Conservation (phyloP, 2,888 invertebrate species). For the Rotaria magnacalcarata region DNA sequence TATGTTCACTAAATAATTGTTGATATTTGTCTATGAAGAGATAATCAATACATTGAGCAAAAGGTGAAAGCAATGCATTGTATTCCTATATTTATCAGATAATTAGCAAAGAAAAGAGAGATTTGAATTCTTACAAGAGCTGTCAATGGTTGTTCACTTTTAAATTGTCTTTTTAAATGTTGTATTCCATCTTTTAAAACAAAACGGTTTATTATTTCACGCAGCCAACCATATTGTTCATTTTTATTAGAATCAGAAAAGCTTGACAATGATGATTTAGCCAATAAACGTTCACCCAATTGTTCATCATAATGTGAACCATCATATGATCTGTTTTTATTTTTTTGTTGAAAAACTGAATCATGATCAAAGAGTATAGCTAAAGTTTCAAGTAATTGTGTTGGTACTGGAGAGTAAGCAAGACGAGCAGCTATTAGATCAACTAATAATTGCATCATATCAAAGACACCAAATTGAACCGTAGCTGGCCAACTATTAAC, state of each 20-base stretch:
- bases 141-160: constrained; percentile 54
- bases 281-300: constrained; percentile 45
- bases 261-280: constrained; percentile 45
- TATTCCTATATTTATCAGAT: constrained; percentile 53
- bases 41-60: constrained; percentile 59
- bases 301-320: constrained; percentile 35
- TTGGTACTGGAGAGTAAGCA: constrained; percentile 57
- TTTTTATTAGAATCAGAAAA: constrained; percentile 43
- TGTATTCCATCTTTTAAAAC: constrained; percentile 59
- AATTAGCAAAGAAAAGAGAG: background rate
- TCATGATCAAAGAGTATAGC: constrained; percentile 60
- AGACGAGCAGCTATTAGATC: constrained; percentile 59
- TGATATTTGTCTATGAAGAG: constrained; percentile 55
- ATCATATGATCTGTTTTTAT: background rate
- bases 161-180: constrained; percentile 53
- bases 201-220: constrained; percentile 61
- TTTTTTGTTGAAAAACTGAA: constrained; percentile 57
- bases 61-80: constrained; percentile 58
- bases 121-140: constrained; percentile 51
- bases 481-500: constrained; percentile 61
- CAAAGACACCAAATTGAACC: constrained; percentile 61
- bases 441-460: constrained; percentile 60
- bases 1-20: constrained; percentile 56
- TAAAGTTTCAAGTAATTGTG: constrained; percentile 56
- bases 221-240: constrained; percentile 60